Percentiles rank a stretch among this genome's conserved stretches.
Evolutionary conservation across 1,140 invertebrate genomes (phyloP).

Genomic region (Drosophila sproati): DNA sequence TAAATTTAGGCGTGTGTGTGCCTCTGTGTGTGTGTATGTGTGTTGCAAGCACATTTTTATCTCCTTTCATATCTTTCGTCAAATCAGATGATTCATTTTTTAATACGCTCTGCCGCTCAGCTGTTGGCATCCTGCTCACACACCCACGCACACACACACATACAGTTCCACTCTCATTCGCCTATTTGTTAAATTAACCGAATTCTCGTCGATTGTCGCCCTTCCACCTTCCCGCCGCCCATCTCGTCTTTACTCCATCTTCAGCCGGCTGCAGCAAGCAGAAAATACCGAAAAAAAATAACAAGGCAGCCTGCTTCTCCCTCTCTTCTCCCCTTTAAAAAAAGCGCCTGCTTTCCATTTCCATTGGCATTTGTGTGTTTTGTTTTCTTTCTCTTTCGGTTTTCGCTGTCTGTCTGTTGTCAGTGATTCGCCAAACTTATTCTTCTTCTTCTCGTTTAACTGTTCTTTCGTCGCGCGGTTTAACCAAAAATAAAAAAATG

Average conservation of each 20-base stretch:
- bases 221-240: not conserved
- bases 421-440: slow-evolving; percentile 41
- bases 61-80: slow-evolving; percentile 53
- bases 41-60: slow-evolving; percentile 51
- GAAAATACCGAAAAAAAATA: slow-evolving; percentile 28
- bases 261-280: slow-evolving; percentile 28
- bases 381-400: slow-evolving; percentile 25
- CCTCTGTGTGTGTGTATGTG: slow-evolving; percentile 35
- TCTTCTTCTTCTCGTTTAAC: slow-evolving; percentile 42
- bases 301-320: too few relatives aligned
- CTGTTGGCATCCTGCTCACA: slow-evolving; percentile 49
- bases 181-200: slow-evolving; percentile 72
- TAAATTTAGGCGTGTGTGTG: slow-evolving; percentile 42
- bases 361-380: slow-evolving; percentile 23
- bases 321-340: not conserved
- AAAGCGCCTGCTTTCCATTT: slow-evolving; percentile 52
- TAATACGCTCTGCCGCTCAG: slow-evolving; percentile 31
- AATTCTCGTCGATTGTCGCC: slow-evolving; percentile 29
- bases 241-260: not conserved
- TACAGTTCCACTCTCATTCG: slow-evolving; percentile 24
- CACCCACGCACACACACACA: slow-evolving; percentile 16
- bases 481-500: slow-evolving; percentile 49
- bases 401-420: slow-evolving; percentile 65
- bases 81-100: slow-evolving; percentile 61
- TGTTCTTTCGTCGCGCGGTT: slow-evolving; percentile 34